These are phyloP conservation scores for Caenorhabditis brenneri DNA, from an alignment of 1,140 invertebrate species.

Conservation along the genomic window DNA sequence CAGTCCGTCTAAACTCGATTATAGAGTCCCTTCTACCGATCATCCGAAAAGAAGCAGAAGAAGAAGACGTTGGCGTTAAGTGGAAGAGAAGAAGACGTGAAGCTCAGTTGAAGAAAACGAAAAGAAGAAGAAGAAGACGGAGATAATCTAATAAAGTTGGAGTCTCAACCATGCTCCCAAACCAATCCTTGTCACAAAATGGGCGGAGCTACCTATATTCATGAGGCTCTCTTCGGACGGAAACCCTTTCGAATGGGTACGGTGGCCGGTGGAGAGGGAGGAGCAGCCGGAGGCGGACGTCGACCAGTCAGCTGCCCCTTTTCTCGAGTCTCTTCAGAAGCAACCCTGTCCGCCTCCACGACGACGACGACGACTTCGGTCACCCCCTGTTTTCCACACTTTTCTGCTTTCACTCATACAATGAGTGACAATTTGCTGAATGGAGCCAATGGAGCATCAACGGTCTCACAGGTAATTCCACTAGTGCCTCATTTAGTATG, in stretches of 20 bases:
- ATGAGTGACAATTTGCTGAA: constrained; percentile 34
- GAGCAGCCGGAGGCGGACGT: constrained; percentile 27
- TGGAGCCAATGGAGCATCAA: neutral
- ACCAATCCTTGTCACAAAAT: neutral
- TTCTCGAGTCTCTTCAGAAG: neutral
- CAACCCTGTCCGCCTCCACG: constrained; percentile 27
- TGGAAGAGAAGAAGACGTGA: neutral
- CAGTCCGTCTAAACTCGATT: constrained; percentile 17
- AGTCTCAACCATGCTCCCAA: neutral
- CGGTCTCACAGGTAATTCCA: constrained; percentile 26
- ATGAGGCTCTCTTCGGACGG: constrained; percentile 2
- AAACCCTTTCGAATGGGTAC: neutral
- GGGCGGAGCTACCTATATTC: constrained; percentile 30
- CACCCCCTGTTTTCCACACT: constrained; percentile 3
- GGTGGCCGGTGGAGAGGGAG: neutral
- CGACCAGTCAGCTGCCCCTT: constrained; percentile 19
- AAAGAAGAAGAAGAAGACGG: neutral
- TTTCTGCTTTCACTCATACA: neutral
- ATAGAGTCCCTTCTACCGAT: constrained; percentile 13
- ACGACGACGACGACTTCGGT: constrained; percentile 26
- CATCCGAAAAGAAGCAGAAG: neutral
- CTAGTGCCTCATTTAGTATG: neutral
- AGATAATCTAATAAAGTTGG: constrained; percentile 16
- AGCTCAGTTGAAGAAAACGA: constrained; percentile 1
- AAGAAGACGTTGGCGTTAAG: neutral